Evolutionary conservation across 2,888 invertebrate genomes (phyloP).

Genomic region (Pachymerium ferrugineum): DNA sequence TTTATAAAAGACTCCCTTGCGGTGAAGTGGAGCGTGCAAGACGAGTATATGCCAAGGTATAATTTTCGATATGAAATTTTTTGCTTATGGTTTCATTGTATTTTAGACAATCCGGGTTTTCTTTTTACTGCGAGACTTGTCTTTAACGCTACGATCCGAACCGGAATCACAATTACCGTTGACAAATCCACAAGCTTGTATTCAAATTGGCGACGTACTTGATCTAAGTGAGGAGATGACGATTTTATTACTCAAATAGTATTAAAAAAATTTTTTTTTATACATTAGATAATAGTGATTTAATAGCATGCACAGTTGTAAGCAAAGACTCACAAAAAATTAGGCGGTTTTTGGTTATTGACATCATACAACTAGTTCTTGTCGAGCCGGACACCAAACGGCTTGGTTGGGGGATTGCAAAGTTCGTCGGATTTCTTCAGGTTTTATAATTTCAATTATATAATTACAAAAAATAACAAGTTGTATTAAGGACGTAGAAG

Average conservation of each 20-base stretch:
- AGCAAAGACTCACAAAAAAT: slow-evolving; percentile 70
- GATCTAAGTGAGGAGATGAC: slow-evolving; percentile 72
- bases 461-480: slow-evolving; percentile 19
- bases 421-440: slow-evolving; percentile 85
- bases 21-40: slow-evolving; percentile 88
- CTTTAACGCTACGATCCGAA: slow-evolving; percentile 72
- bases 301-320: slow-evolving; percentile 91
- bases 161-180: slow-evolving; percentile 81
- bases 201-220: slow-evolving; percentile 87
- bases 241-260: slow-evolving; percentile 2
- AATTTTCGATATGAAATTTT: not conserved
- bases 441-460: slow-evolving; percentile 42
- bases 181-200: slow-evolving; percentile 78
- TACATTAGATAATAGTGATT: slow-evolving; percentile 85
- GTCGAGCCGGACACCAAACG: slow-evolving; percentile 94
- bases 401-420: slow-evolving; percentile 96
- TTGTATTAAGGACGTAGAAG: slow-evolving; percentile 76
- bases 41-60: slow-evolving; percentile 46
- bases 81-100: slow-evolving; percentile 24
- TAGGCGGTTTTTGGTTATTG: slow-evolving; percentile 92
- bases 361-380: slow-evolving; percentile 86
- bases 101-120: slow-evolving; percentile 78
- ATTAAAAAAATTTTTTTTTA: not conserved
- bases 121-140: slow-evolving; percentile 76
- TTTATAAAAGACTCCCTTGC: slow-evolving; percentile 88